A percentile compares a stretch with the other conserved stretches of the same genome.
Conservation (phyloP, 2,113 vertebrate genomes). For the Clarias macrocephalus region DNA sequence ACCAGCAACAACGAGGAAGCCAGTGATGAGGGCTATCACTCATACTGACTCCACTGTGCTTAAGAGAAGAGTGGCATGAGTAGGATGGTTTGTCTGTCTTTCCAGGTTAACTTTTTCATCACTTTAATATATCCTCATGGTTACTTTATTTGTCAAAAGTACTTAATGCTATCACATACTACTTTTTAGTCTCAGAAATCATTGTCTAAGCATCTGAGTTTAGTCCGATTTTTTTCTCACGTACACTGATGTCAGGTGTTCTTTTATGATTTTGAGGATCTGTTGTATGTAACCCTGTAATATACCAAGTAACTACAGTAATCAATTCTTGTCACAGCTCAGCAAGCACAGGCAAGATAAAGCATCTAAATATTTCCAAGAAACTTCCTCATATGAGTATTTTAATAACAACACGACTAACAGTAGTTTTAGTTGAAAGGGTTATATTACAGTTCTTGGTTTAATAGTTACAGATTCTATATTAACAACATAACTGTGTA, state of each 20-base stretch:
- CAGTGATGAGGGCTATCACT: not conserved
- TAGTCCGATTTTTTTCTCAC: not conserved
- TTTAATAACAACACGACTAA: not conserved
- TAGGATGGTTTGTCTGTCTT: not conserved
- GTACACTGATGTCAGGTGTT: not conserved
- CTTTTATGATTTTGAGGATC: not conserved
- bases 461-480: not conserved
- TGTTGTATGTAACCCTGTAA: too few relatives aligned
- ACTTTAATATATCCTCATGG: not conserved
- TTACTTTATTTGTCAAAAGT: not conserved
- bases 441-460: not conserved
- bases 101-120: not conserved
- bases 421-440: not conserved
- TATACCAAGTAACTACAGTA: not conserved
- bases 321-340: not conserved
- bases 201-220: not conserved
- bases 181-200: not conserved
- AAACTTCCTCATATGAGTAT: not conserved
- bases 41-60: not conserved
- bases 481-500: not conserved
- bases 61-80: not conserved
- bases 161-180: not conserved
- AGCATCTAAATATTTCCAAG: not conserved
- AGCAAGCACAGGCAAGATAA: not conserved
- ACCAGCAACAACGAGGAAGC: not conserved